Evolutionary conservation across 2,888 invertebrate species (phyloP), one percentile per base, ranked within the genome.

Genomic region (Corythucha ciliata): DNA sequence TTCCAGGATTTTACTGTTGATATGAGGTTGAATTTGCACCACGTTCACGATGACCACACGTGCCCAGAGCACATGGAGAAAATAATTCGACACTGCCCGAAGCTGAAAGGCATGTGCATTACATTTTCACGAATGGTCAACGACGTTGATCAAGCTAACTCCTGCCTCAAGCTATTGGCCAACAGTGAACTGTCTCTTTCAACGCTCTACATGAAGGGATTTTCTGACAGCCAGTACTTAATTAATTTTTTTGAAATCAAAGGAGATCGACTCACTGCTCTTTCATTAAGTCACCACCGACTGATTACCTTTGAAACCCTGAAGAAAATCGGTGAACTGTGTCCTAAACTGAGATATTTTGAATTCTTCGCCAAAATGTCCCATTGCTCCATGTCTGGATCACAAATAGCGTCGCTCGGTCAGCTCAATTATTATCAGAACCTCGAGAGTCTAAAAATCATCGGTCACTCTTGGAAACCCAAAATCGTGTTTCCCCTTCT

Each of bases 41-140:
- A 54, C 4, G 12, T 54, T 3, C 54, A 54, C 25, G 54, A 54
- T 34, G 46, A 54, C 26, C 54, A 51, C 34, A 20, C 46, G 7
- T 52, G 39, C 10, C 24, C 37, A 8, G 51, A 52, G 4, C 54
- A 54, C 16, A 41, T 54, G 2, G 32, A 45, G 16, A 45, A 52
- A 14, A 52, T 51, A 21, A 33, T 18, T 37, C 10, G 12, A 5
- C 41, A 51, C 18, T 54, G 50, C 22, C 54, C 54, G 16, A 48
- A 39, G 25, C 20, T 54, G 32, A 52, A 46, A 14, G 42, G 25
- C 12, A 22, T 54, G 4, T 51, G 46, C 18, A n/a, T 54, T 27
- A 50, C 50, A 10, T 29, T 33, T 3, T 27, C 32, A 8, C n/a
- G 18, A 2, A 26, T 26, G 6, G 8, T n/a, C 20, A 6, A 25